These are phyloP conservation scores for Danionella dracula DNA, from an alignment of 2,797 vertebrate genomes.

Conservation along the genomic window DNA sequence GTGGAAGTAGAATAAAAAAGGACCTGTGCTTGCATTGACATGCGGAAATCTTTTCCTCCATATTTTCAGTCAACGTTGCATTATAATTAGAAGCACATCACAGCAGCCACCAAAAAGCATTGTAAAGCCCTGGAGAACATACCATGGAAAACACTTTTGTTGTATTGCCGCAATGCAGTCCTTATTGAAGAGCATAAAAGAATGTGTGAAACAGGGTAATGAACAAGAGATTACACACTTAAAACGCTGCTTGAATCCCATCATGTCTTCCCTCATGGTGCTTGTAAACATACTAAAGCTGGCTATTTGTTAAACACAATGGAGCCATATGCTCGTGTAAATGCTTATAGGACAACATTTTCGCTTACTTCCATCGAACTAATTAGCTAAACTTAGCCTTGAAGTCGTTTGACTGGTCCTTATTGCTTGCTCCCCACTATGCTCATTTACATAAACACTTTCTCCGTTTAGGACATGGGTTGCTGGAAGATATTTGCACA, in stretches of 20 bases:
- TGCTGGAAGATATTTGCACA: neutral
- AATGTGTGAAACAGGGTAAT: slow-evolving; percentile 16
- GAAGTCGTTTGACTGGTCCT: slow-evolving; percentile 37
- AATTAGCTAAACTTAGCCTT: slow-evolving; percentile 51
- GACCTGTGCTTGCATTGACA: no score
- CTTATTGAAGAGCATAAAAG: slow-evolving; percentile 4
- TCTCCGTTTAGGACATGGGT: slow-evolving; percentile 45
- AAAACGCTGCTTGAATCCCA: neutral
- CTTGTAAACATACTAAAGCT: slow-evolving; percentile 29
- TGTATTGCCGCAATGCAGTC: slow-evolving; percentile 7
- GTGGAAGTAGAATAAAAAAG: no score
- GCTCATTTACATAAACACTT: slow-evolving; percentile 41
- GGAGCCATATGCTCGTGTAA: slow-evolving; percentile 29
- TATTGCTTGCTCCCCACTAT: slow-evolving; percentile 28
- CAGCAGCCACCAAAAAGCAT: neutral
- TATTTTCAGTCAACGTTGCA: no score
- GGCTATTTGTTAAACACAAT: slow-evolving; percentile 41
- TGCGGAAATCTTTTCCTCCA: no score
- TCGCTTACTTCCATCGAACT: slow-evolving; percentile 37
- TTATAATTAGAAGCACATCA: no score
- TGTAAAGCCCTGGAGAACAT: slow-evolving; percentile 31
- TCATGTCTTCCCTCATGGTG: neutral
- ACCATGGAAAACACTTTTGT: slow-evolving; percentile 26
- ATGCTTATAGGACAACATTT: slow-evolving; percentile 38
- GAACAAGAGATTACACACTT: slow-evolving; percentile 9